A percentile compares a stretch with the other conserved stretches of the same genome.
Evolutionary conservation across 2,113 vertebrate genomes (phyloP).

Genomic region (Fulica atra): DNA sequence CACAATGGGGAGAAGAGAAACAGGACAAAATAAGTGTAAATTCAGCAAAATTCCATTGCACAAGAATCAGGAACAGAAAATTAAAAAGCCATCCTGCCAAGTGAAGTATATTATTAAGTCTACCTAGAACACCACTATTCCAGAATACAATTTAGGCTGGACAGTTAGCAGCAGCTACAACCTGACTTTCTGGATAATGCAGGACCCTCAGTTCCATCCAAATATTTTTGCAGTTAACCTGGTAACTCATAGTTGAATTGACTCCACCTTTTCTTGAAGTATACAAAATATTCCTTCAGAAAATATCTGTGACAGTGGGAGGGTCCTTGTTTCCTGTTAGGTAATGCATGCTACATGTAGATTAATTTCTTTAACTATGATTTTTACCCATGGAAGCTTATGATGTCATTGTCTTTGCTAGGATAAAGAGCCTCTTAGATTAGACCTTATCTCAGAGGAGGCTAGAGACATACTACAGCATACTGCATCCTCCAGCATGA

Average conservation of each 20-base stretch:
- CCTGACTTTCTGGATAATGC: neutral
- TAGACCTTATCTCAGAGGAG: neutral
- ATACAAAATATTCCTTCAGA: neutral
- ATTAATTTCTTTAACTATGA: neutral
- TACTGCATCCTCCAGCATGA: neutral
- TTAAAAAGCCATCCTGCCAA: neutral
- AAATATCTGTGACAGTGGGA: neutral
- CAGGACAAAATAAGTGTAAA: neutral
- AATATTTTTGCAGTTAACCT: neutral
- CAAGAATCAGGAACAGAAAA: neutral
- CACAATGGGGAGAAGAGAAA: neutral
- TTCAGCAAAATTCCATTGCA: neutral
- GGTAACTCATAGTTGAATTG: neutral
- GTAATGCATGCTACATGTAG: neutral
- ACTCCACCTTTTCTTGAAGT: neutral
- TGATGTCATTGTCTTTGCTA: neutral
- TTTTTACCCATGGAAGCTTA: neutral
- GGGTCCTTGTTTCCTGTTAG: neutral
- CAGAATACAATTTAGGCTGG: neutral
- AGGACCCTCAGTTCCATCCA: neutral
- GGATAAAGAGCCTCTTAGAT: neutral
- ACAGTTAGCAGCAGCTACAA: neutral
- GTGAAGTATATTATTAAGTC: neutral
- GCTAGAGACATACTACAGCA: neutral
- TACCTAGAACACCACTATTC: neutral